Evolutionary conservation across 2,113 vertebrate species (phyloP).

Genomic region (Gymnobelideus leadbeateri): DNA sequence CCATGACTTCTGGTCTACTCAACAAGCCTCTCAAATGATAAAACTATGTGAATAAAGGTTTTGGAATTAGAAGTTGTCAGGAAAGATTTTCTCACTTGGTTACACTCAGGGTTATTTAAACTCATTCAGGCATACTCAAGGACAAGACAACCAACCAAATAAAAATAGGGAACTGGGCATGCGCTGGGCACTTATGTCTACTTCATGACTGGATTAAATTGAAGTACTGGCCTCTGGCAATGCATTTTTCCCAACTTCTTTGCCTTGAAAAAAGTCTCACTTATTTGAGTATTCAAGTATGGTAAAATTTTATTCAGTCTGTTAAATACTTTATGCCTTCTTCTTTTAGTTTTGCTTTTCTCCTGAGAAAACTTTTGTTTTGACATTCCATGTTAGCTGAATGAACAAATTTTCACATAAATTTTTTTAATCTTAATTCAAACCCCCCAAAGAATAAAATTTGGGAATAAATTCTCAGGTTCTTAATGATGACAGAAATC

Average conservation of each 20-base stretch:
- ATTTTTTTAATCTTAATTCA: constrained; percentile 61
- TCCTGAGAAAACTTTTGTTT: constrained; percentile 54
- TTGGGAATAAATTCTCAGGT: constrained; percentile 63
- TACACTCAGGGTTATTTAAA: not conserved
- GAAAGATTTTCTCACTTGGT: not conserved
- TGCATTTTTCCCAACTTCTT: constrained; percentile 29
- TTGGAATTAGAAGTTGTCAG: not conserved
- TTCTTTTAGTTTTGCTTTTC: constrained; percentile 3
- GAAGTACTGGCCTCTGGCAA: constrained; percentile 26
- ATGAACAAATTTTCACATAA: not conserved
- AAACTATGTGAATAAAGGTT: not conserved
- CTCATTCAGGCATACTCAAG: not conserved
- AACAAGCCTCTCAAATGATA: not conserved
- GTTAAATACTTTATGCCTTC: constrained; percentile 53
- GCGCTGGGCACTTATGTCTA: constrained; percentile 37
- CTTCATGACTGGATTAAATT: constrained; percentile 60
- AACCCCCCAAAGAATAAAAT: constrained; percentile 37
- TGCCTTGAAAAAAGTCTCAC: constrained; percentile 54
- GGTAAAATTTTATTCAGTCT: constrained; percentile 10
- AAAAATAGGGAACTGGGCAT: not conserved
- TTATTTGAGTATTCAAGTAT: constrained; percentile 40
- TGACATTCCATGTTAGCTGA: constrained; percentile 43
- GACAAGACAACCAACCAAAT: not conserved
- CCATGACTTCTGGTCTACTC: not conserved
- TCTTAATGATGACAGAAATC: constrained; percentile 62